Percentiles rank a stretch among this genome's conserved stretches.
Conservation (phyloP, 2,113 vertebrate species). For the Gallinago media region DNA sequence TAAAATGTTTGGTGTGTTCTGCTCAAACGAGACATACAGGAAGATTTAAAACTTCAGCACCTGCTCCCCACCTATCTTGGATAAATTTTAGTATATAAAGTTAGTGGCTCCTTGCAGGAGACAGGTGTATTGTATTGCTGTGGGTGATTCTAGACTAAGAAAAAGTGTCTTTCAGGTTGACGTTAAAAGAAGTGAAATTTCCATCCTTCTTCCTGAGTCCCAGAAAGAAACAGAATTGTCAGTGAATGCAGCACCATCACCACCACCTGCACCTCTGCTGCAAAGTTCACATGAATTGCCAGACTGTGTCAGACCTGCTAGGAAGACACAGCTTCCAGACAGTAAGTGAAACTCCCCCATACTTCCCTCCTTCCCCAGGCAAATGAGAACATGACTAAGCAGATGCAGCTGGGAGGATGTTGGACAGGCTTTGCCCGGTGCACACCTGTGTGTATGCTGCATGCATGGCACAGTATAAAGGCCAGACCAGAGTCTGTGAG, state of each 20-base stretch:
- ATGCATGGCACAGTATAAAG: not conserved
- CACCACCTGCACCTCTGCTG: not conserved
- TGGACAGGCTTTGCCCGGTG: not conserved
- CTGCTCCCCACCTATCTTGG: not conserved
- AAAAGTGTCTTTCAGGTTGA: conserved; percentile 19
- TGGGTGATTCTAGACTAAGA: not conserved
- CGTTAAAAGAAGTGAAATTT: not conserved
- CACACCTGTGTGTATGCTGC: not conserved
- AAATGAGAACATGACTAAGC: not conserved
- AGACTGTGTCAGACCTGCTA: conserved; percentile 57
- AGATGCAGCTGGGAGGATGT: not conserved
- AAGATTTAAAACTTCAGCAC: not conserved
- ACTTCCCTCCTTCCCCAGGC: not conserved
- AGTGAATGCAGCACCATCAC: not conserved
- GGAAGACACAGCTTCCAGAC: conserved; percentile 57
- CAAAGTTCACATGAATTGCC: conserved; percentile 28
- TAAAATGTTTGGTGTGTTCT: not conserved
- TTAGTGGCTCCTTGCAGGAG: not conserved
- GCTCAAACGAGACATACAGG: not conserved
- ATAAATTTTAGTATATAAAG: not conserved
- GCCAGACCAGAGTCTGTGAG: not conserved
- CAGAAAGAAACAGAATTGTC: not conserved
- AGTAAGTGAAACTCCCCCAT: conserved; percentile 21
- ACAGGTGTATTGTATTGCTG: not conserved
- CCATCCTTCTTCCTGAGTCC: not conserved